Conservation (phyloP, 2,113 vertebrate genomes). For the Coracopsis vasa region DNA sequence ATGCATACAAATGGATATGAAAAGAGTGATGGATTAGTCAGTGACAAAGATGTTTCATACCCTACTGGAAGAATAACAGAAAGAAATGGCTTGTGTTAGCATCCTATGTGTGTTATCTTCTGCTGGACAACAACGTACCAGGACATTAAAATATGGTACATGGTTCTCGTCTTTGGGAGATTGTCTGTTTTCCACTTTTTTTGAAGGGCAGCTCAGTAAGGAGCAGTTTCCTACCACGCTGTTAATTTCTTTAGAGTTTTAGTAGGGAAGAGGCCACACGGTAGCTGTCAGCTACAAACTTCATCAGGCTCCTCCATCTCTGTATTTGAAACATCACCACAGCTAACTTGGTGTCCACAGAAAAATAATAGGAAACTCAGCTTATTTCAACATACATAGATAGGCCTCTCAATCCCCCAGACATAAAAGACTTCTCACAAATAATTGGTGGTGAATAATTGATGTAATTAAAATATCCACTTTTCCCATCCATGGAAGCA, state of each 20-base stretch:
- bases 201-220: not conserved
- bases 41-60: not conserved
- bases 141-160: not conserved
- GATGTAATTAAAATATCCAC: constrained; percentile 18
- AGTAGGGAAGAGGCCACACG: not conserved
- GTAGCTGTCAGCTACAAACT: not conserved
- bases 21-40: not conserved
- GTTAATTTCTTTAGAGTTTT: not conserved
- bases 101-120: not conserved
- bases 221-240: not conserved
- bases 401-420: not conserved
- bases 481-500: not conserved
- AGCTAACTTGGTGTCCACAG: not conserved
- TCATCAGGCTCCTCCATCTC: not conserved
- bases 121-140: not conserved
- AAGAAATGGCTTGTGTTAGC: not conserved
- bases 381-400: not conserved
- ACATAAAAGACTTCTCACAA: not conserved
- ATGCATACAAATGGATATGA: not conserved
- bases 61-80: not conserved
- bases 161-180: not conserved
- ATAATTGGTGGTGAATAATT: not conserved
- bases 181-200: not conserved
- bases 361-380: not conserved
- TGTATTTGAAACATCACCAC: not conserved